These are phyloP conservation scores for Ethmia dodecea DNA, from an alignment of 2,888 invertebrate genomes.

Conservation along the genomic window DNA sequence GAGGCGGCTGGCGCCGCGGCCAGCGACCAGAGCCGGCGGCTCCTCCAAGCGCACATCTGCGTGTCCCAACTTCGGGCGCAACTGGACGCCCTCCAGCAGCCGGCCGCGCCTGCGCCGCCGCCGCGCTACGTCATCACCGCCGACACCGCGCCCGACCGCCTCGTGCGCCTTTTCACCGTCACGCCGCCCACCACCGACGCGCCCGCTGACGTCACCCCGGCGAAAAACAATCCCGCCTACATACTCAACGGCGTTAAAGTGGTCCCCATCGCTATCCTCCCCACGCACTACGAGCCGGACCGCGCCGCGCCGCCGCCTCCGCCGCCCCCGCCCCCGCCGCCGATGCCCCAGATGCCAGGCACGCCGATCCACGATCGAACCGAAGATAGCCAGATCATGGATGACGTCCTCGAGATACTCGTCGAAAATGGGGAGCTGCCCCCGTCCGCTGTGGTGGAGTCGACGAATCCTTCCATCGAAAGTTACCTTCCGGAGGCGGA, in stretches of 20 bases:
- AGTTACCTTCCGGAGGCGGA: conserved; percentile 35
- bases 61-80: conserved; percentile 78
- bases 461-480: conserved; percentile 59
- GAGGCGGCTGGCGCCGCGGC: conserved; percentile 72
- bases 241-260: conserved; percentile 81
- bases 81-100: conserved; percentile 79
- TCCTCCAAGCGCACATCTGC: conserved; percentile 81
- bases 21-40: conserved; percentile 61
- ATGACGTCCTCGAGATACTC: conserved; percentile 95
- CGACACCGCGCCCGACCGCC: conserved; percentile 41
- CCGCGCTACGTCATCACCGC: conserved; percentile 47
- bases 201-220: conserved; percentile 28
- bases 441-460: conserved; percentile 87
- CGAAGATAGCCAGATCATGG: conserved; percentile 86
- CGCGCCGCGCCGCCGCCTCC: conserved; percentile 45
- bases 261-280: conserved; percentile 69
- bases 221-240: conserved; percentile 69
- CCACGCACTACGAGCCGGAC: conserved; percentile 60
- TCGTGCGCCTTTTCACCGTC: conserved; percentile 54
- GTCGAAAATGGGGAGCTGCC: conserved; percentile 96
- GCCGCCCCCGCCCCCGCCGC: conserved; percentile 47
- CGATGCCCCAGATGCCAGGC: conserved; percentile 31
- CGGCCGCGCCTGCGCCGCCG: conserved; percentile 63
- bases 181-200: conserved; percentile 33
- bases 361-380: conserved; percentile 38